phyloP scores from a whole-genome alignment of 2,797 vertebrate genomes.

The Takifugu rubripes region DNA sequence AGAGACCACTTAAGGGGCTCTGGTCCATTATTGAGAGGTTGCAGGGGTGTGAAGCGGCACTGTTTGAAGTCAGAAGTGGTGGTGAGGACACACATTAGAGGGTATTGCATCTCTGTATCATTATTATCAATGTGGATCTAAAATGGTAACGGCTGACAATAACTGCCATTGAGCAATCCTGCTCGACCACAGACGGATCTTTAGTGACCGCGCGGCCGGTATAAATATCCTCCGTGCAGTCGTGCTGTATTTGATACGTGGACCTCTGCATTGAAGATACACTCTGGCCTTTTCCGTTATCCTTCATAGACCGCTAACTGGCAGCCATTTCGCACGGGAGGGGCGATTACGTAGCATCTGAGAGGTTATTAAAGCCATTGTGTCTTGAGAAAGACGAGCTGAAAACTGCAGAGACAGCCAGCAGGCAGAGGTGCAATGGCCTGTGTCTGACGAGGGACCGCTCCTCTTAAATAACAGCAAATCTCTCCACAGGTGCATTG shows the following conservation, averaged over 20 bases:
- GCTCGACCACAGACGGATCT: neutral
- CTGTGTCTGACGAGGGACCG: conserved; percentile 21
- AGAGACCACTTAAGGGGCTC: conserved; percentile 70
- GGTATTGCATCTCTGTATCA: conserved; percentile 27
- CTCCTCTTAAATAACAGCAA: conserved; percentile 19
- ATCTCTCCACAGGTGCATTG: conserved; percentile 30
- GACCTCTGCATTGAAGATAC: conserved; percentile 19
- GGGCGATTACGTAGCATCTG: conserved; percentile 49
- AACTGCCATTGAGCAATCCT: conserved; percentile 13
- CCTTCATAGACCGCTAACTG: conserved; percentile 11
- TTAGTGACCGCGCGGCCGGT: neutral
- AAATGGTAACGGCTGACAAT: conserved; percentile 28
- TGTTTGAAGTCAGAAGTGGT: conserved; percentile 47
- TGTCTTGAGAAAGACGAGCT: conserved; percentile 40
- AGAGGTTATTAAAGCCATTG: conserved; percentile 52
- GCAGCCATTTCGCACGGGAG: conserved; percentile 42
- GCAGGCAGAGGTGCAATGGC: conserved; percentile 48
- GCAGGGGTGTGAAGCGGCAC: conserved; percentile 52
- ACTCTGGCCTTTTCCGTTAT: conserved; percentile 17
- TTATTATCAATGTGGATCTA: conserved; percentile 29
- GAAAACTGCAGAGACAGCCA: conserved; percentile 45
- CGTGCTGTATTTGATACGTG: conserved; percentile 6
- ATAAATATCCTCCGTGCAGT: neutral
- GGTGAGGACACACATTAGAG: conserved; percentile 47
- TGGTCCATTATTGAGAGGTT: conserved; percentile 65